Percentiles rank a stretch among this genome's conserved stretches.
Evolutionary conservation across 2,797 vertebrate species (phyloP).

Genomic region (Danio jaintianensis): DNA sequence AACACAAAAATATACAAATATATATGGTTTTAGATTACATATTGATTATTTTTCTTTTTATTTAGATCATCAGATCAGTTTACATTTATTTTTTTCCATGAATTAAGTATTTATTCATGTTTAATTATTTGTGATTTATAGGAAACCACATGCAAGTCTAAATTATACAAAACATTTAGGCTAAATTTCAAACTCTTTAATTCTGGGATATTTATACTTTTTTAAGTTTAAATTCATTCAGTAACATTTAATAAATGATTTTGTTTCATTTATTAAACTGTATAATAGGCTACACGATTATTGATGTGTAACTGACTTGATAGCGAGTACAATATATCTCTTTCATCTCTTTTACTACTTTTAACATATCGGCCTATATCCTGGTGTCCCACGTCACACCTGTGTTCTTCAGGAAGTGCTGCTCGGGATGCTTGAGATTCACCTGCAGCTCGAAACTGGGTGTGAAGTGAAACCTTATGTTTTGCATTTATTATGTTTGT

Average conservation of each 20-base stretch:
- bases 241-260: neutral
- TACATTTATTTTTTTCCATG: too few species aligned
- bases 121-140: too few species aligned
- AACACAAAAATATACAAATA: too few species aligned
- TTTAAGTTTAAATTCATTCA: neutral
- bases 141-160: too few species aligned
- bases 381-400: neutral
- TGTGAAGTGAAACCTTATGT: neutral
- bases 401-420: conserved; percentile 14
- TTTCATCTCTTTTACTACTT: neutral
- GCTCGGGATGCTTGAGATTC: neutral
- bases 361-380: neutral
- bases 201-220: neutral
- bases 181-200: neutral
- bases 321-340: neutral
- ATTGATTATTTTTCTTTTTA: too few species aligned
- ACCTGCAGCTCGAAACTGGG: conserved; percentile 20
- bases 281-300: neutral
- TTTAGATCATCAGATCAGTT: too few species aligned
- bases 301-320: neutral
- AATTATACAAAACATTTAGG: neutral
- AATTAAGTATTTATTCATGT: too few species aligned
- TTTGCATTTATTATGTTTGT: neutral
- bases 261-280: neutral
- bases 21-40: too few species aligned